These are phyloP conservation scores for Tichodroma muraria DNA, from an alignment of 2,113 vertebrate species.

Conservation along the genomic window DNA sequence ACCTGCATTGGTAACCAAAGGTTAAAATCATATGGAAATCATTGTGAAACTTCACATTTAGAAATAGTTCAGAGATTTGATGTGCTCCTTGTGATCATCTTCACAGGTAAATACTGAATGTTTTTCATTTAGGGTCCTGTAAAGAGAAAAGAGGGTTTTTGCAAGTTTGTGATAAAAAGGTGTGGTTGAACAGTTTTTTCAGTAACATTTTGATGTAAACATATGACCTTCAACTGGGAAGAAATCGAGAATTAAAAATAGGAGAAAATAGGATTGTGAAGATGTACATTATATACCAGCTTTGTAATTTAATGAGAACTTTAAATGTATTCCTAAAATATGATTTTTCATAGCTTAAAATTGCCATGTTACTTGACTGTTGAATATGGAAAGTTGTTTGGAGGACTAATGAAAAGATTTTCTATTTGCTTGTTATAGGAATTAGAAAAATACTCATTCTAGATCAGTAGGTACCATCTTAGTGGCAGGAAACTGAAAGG, in stretches of 20 bases:
- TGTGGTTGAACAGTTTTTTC: background rate
- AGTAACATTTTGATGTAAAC: background rate
- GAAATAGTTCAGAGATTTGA: constrained; percentile 35
- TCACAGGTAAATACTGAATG: constrained; percentile 17
- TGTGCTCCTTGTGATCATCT: constrained; percentile 35
- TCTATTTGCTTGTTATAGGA: background rate
- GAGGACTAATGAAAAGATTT: background rate
- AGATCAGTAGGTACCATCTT: background rate
- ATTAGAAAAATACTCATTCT: background rate
- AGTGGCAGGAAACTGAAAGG: background rate
- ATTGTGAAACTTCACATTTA: constrained; percentile 28
- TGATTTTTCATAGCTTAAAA: background rate
- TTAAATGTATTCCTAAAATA: background rate
- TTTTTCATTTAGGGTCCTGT: background rate
- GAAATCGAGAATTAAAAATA: background rate
- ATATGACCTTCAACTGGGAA: background rate
- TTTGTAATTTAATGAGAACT: background rate
- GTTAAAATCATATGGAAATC: constrained; percentile 11
- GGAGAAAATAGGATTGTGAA: background rate
- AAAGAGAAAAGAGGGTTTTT: background rate
- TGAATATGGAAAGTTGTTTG: background rate
- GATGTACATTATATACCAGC: background rate
- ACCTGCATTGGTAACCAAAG: constrained; percentile 4
- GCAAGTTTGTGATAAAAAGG: background rate
- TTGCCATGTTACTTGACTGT: background rate